Evolutionary conservation across 2,888 invertebrate genomes (phyloP), one percentile per base, ranked within the genome.

Genomic region (Eupeodes latifasciatus): DNA sequence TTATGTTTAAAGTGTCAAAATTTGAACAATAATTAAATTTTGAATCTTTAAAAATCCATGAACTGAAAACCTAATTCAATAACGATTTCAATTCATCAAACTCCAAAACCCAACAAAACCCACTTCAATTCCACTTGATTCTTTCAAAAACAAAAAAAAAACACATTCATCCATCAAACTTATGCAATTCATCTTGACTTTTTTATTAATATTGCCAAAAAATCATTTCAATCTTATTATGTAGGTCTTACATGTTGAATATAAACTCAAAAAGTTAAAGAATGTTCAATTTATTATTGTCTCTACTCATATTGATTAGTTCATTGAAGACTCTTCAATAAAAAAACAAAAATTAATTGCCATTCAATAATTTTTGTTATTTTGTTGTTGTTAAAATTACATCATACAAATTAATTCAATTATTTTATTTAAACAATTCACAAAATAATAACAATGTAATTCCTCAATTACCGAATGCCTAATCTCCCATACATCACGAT

Each of bases 341-440:
- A 76, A 44, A 79, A 86, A 86, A 0, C n/a, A 76, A 44, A 79
- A 86, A 86, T 86, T 76, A 79, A 71, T 79, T 79, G 59, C 51
- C 62, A 86, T 83, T 82, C 86, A 83, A 71, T 59, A 66, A 19
- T 40, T n/a, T 12, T 19, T 44, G 62, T 34, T 19, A 14, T 14
- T 14, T 57, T 12, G 6, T 7, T 49, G 4, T 49, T 44, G 40
- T 40, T 47, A 5, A 57, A 72, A 14, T 72, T 72, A 59, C 72
- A 72, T 59, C 55, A 71, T 44, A 55, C 9, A 40, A 72, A 59
- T 34, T 62, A 40, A 51, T 71, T 61, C 76, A 77, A 36, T 57
- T 71, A 81, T 51, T 36, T 27, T 9, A 66, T 34, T 62, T 49
- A 44, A 14, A 55, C 55, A 57, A 82, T 67, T 36, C 59, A 51